Conservation (phyloP, 2,797 vertebrate species). For the Novumbra hubbsi region DNA sequence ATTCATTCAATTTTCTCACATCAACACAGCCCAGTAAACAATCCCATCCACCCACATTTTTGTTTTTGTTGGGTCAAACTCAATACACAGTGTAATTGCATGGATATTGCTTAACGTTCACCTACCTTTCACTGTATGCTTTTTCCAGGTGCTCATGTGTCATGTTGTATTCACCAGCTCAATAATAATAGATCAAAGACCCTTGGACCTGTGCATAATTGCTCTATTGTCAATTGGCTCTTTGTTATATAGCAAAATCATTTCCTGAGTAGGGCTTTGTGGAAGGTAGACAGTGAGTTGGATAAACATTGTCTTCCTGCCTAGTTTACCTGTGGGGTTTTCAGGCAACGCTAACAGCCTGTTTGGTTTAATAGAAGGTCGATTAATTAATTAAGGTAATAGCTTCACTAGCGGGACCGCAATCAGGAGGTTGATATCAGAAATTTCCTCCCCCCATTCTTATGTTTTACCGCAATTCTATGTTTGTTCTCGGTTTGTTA, state of each 20-base stretch:
- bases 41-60: slow-evolving; percentile 51
- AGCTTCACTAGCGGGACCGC: slow-evolving; percentile 24
- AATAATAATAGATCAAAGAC: slow-evolving; percentile 48
- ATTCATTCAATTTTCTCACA: slow-evolving; percentile 25
- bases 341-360: slow-evolving; percentile 60
- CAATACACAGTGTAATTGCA: slow-evolving; percentile 52
- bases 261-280: slow-evolving; percentile 49
- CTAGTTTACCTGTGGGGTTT: slow-evolving; percentile 67
- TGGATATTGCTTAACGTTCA: slow-evolving; percentile 21
- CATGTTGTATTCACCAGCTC: slow-evolving; percentile 31
- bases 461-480: not conserved
- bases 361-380: slow-evolving; percentile 69
- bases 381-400: slow-evolving; percentile 66
- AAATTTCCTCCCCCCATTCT: slow-evolving; percentile 1
- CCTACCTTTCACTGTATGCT: slow-evolving; percentile 41
- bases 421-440: slow-evolving; percentile 33
- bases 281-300: slow-evolving; percentile 42
- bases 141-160: slow-evolving; percentile 45
- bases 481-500: not conserved
- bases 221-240: slow-evolving; percentile 55
- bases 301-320: slow-evolving; percentile 67
- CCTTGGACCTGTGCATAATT: slow-evolving; percentile 47
- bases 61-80: slow-evolving; percentile 48
- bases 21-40: slow-evolving; percentile 43
- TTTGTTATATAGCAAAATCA: slow-evolving; percentile 33